Base-by-base conservation (phyloP, 92 coral and sea anemone genomes). In the Porites rus region DNA sequence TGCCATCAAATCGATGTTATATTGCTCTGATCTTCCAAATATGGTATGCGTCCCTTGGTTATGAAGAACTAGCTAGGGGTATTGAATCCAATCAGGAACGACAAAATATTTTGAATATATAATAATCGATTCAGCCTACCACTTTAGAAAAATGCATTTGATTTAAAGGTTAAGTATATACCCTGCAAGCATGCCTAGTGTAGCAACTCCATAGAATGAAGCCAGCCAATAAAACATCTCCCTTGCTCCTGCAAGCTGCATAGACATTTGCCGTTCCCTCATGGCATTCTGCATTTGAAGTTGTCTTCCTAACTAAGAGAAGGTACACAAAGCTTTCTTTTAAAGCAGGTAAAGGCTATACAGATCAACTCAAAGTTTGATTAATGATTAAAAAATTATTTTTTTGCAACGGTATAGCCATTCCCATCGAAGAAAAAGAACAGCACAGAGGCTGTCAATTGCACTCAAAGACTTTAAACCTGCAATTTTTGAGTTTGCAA, bases 241-340 rank as follows among this genome's bases (percentile, higher is more conserved):
- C 60, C 96, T 94, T 56, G 96, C 84, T 78, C 92, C 97, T 18
- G 99, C 93, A 75, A 97, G 87, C 81, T 93, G 96, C 84, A 94
- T 90, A 84, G 99, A 93, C 97, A 97, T 92, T 86, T 87, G 93
- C 61, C 96, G 90, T 83, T 93, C 94, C 65, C 96, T 89, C 98
- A 97, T 97, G 68, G 90, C 95, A 83, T 92, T 93, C 83, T 97
- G 99, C 91, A 97, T 91, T 85, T 93, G 96, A 69, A 97, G 84
- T 82, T 97, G 99, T 75, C 99, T 90, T 78, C 86, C 98, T 89
- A 97, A 56, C 99, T 97, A 68, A 78, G 10, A 69, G 56, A 43
- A 9, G 11, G 13, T 8, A 8, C 3, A 16, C 62, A 73, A 10
- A 1, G 38, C 62, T 73, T 52, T 46, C 62, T 73, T 52, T 46